A percentile compares a stretch with the other conserved stretches of the same genome.
Evolutionary conservation across 2,113 vertebrate genomes (phyloP).

Genomic region (Tympanuchus pallidicinctus): DNA sequence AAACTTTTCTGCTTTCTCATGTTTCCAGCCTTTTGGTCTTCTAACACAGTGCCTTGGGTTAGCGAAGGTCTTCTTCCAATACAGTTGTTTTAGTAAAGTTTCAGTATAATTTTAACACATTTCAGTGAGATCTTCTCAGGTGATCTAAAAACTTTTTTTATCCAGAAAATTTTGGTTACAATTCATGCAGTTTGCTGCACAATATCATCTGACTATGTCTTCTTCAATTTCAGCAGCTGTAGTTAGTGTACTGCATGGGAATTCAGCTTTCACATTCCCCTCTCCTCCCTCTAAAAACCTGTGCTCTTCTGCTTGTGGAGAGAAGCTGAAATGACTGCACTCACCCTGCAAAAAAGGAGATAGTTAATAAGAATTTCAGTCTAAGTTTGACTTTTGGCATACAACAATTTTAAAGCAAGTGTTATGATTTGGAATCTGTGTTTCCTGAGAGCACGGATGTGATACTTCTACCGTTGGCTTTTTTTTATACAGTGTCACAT

Average conservation of each 20-base stretch:
- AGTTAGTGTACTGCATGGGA: not conserved
- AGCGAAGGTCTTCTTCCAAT: not conserved
- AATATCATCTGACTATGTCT: not conserved
- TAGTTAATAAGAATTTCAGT: not conserved
- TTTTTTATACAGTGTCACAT: not conserved
- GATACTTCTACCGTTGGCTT: not conserved
- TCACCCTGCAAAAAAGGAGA: not conserved
- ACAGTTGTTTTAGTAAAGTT: not conserved
- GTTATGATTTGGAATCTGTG: not conserved
- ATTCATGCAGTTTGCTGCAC: not conserved
- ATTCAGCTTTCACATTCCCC: not conserved
- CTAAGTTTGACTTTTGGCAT: not conserved
- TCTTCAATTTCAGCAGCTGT: not conserved
- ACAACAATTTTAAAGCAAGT: not conserved
- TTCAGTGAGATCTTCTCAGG: not conserved
- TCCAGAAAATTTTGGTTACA: not conserved
- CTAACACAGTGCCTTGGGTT: not conserved
- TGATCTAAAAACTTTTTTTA: not conserved
- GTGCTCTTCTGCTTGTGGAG: not conserved
- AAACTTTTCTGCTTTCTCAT: conserved; percentile 1
- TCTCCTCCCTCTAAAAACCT: accelerated
- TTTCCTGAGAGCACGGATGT: not conserved
- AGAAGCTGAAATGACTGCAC: not conserved
- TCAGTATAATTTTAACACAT: not conserved
- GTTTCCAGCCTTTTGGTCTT: not conserved